phyloP scores from a whole-genome alignment of 1,140 invertebrate species.

The Babylonia areolata region DNA sequence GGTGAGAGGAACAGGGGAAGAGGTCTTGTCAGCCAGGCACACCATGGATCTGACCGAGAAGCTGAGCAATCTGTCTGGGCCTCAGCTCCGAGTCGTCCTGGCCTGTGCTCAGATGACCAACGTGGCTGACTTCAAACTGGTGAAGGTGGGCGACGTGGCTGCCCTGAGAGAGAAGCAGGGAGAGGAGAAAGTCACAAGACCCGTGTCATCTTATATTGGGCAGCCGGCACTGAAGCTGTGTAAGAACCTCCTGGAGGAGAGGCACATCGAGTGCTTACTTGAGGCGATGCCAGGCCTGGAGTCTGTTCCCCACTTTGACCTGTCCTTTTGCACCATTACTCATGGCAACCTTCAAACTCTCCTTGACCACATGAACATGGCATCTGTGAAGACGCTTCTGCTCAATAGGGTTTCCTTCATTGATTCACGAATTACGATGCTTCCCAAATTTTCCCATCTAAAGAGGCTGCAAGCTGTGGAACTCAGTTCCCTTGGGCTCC shows the following conservation, averaged over 20 bases:
- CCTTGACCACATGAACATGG: neutral
- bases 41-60: conserved; percentile 14
- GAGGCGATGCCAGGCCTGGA: conserved; percentile 20
- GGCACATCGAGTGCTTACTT: neutral
- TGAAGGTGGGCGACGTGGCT: neutral
- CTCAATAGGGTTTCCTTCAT: conserved; percentile 6
- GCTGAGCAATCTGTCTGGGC: neutral
- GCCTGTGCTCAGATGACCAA: conserved; percentile 30
- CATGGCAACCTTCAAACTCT: neutral
- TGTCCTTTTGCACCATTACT: conserved; percentile 14
- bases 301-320: conserved; percentile 3
- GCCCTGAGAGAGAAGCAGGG: no score
- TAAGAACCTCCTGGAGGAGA: neutral
- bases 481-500: conserved; percentile 10
- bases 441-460: conserved; percentile 20
- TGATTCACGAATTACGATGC: neutral
- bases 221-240: conserved; percentile 31
- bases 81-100: neutral
- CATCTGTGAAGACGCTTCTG: neutral
- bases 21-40: conserved; percentile 3
- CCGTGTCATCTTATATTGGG: no score
- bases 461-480: conserved; percentile 7
- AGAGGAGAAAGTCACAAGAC: neutral
- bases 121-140: neutral
- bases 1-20: neutral